phyloP scores from a whole-genome alignment of 1,140 invertebrate species.

The Pseudomyrmex concolor region DNA sequence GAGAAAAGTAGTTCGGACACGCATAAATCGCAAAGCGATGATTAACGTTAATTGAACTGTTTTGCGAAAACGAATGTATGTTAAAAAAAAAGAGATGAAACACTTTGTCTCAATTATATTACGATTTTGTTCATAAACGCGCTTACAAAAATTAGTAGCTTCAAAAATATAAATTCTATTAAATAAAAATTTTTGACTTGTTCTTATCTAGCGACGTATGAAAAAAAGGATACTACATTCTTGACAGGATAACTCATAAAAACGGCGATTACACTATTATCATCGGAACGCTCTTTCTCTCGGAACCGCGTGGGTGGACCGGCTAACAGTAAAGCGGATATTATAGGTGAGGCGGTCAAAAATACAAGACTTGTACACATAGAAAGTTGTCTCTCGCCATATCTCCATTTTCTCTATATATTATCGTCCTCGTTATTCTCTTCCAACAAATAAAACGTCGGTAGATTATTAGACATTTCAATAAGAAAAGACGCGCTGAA shows the following conservation, averaged over 20 bases:
- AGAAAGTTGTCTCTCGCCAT: conserved; percentile 26
- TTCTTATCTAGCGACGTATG: no score
- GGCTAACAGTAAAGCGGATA: conserved; percentile 21
- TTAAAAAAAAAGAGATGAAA: no score
- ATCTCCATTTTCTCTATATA: neutral
- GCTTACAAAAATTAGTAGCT: no score
- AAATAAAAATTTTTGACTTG: no score
- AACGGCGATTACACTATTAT: neutral
- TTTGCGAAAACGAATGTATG: no score
- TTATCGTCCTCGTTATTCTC: conserved; percentile 17
- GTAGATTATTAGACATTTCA: neutral
- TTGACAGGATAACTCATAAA: neutral
- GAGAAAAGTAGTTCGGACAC: no score
- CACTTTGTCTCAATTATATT: no score
- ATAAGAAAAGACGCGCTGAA: neutral
- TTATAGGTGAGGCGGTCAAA: neutral
- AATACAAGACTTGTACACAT: neutral
- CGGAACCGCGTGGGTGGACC: conserved; percentile 1
- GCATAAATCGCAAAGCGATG: no score
- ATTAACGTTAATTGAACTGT: no score
- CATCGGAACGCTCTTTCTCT: neutral
- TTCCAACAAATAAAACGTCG: neutral
- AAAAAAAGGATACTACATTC: no score
- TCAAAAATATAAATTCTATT: no score
- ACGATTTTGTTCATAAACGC: no score